Base-by-base conservation (phyloP, 2,113 vertebrate species). In the Actenoides hombroni region DNA sequence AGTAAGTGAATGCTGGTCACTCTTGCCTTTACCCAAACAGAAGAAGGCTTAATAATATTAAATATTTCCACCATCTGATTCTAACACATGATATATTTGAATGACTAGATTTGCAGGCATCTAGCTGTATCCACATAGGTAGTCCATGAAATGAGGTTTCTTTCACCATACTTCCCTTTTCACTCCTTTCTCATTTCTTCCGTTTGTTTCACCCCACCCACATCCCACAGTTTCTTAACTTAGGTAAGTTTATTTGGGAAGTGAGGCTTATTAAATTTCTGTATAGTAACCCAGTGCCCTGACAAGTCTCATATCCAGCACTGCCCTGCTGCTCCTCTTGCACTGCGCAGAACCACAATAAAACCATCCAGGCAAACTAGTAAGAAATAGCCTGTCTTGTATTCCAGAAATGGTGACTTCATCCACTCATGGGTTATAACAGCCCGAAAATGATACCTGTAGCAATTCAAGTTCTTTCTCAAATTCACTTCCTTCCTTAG, bases 261-360 rank as follows among this genome's bases (percentile, higher is more conserved):
- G 24, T 0, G 2, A 39, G 26, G 28, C 39, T 87, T 56, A 61
- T n/a, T 54, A 54, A 60, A 49, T 60, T 18, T 74, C 68, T 48
- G 10, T 28, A 31, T 23, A 83, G 31, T 18, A 77, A 77, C n/a
- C 29, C 31, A n/a, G 12, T 0, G 0, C 48, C n/a, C 18, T 29
- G 67, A 44, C 16, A 74, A 49, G 20, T 48, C 31, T 69, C 46
- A 54, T 49, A 65, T 57, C 17, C 40, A 35, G 16, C 16, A 14
- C 17, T 59, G 19, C 63, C 59, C 71, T 24, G 5, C 12, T 2
- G 7, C 11, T 10, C 0, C 0, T 64, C 63, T 74, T 61, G 63
- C 23, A 12, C 29, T 28, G 59, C 9, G 11, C 46, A 74, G 44
- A 86, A 61, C 26, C 17, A 26, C 19, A 83, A 5, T 31, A 69